Evolutionary conservation across 2,797 vertebrate species (phyloP), one percentile per base, ranked within the genome.

Genomic region (Pangasius larnaudii): DNA sequence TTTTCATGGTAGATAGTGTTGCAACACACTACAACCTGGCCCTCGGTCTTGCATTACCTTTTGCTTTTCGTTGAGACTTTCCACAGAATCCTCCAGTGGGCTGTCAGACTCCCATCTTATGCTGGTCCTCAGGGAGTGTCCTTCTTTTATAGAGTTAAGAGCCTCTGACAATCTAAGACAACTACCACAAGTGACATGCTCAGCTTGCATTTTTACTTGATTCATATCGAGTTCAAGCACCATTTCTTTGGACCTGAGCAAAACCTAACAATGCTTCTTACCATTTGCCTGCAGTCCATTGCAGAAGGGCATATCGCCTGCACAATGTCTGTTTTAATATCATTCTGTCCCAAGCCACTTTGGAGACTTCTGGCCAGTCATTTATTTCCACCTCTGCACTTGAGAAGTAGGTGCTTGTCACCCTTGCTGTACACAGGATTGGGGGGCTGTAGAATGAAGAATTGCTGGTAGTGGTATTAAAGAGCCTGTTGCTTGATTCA

Each of bases 121-220:
- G n/a, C 49, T 2, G 1, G 56, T 59, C 46, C 56, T 39, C 18
- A 2, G 13, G 33, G 56, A 61, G 61, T 9, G 56, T 61, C 79
- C 11, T 61, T 61, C 79, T 49, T 79, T 79, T 61, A n/a, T 63
- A 18, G 56, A 56, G 27, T 81, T 27, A 81, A 39, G 33, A 81
- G 42, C 56, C 33, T 58, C 13, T 42, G 33, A 59, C 58, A 61
- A n/a, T 61, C 39, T 79, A 10, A 79, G n/a, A 58, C 18, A 56
- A 33, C 24, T 6, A 27, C 51, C 10, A 3, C 51, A 79, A 79
- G 51, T 58, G 30, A 58, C 77, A 58, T 79, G 77, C 30, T 24
- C 18, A 58, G 51, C 30, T 36, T 24, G 19, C 22, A 27, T 59
- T 59, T 79, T 56, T 51, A n/a, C 27, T 53, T 78, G 6, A 30